Base-by-base conservation (phyloP, 2,888 invertebrate species). In the Drosophila rellima region DNA sequence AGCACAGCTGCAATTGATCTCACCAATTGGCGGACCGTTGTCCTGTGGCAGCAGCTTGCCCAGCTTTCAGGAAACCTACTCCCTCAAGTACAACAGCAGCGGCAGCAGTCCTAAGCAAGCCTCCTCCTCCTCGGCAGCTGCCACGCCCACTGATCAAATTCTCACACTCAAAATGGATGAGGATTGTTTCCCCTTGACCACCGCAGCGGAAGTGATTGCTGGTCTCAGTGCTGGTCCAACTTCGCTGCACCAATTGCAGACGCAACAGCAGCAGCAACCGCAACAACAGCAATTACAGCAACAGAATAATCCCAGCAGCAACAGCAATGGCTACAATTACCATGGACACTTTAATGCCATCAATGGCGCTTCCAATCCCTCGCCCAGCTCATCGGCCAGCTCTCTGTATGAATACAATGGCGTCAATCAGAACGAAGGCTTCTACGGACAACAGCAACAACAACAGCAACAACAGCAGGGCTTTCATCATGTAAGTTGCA, bases 31-130 rank as follows among this genome's bases (percentile, higher is more conserved):
- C 10, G 91, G 90, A 1, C 89, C 91, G 29, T 80, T 91, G 52
- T 88, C 91, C 42, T 90, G 92, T 35, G 94, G 95, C 81, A 94
- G 95, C 47, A 94, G 96, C 48, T 93, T 97, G 89, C 97, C 97
- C 74, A 97, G 97, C 93, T 97, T 97, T 93, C 96, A 97, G 93
- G 97, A 97, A 93, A 97, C 96, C 29, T 97, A 97, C 92, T 96
- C 96, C 65, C 95, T 96, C 51, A 95, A 96, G 73, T 96, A 96
- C 94, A 92, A 94, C 95, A 91, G 59, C 84, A 91, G 65, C 86
- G 71, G 66, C 74, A 74, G 76, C 80, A 71, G 74, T 71, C 75
- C 72, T 17, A 79, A 80, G 17, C 90, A 88, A 48, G 59, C 80
- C 4, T 60, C 84, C 33, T 40, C 82, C 60, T 31, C n/a, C 8